Percentiles rank a stretch among this genome's conserved stretches.
Conservation (phyloP, 2,888 invertebrate species). For the Crematogaster levior region DNA sequence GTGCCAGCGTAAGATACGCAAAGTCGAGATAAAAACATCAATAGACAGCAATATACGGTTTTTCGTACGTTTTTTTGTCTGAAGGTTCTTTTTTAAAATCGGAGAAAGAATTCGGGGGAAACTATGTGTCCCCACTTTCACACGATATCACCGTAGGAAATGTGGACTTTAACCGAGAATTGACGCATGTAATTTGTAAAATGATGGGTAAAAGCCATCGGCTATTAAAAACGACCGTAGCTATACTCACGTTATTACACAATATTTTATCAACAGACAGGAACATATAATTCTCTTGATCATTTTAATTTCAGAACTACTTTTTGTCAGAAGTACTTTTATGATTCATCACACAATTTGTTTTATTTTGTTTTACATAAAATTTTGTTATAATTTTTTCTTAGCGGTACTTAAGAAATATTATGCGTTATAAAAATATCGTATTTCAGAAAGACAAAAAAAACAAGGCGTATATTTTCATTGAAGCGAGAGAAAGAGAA, state of each 20-base stretch:
- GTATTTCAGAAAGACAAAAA: neutral
- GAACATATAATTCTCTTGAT: neutral
- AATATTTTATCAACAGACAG: too few relatives aligned
- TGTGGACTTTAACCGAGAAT: conserved; percentile 79
- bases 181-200: conserved; percentile 79
- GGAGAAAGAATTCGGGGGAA: conserved; percentile 24
- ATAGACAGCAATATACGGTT: too few relatives aligned
- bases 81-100: conserved; percentile 56
- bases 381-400: neutral
- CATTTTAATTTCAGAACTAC: neutral
- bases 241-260: neutral
- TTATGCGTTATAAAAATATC: neutral
- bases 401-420: neutral
- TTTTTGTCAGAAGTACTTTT: neutral
- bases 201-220: too few relatives aligned
- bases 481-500: neutral
- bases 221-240: neutral
- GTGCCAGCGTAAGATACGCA: neutral
- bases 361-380: neutral
- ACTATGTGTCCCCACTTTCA: conserved; percentile 66
- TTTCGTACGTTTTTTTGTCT: conserved; percentile 45
- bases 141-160: conserved; percentile 73
- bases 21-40: conserved; percentile 54
- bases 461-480: neutral
- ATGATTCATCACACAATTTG: neutral